A percentile compares a stretch with the other conserved stretches of the same genome.
Conservation (phyloP, 2,888 invertebrate genomes). For the Gymnosoma rotundatum region DNA sequence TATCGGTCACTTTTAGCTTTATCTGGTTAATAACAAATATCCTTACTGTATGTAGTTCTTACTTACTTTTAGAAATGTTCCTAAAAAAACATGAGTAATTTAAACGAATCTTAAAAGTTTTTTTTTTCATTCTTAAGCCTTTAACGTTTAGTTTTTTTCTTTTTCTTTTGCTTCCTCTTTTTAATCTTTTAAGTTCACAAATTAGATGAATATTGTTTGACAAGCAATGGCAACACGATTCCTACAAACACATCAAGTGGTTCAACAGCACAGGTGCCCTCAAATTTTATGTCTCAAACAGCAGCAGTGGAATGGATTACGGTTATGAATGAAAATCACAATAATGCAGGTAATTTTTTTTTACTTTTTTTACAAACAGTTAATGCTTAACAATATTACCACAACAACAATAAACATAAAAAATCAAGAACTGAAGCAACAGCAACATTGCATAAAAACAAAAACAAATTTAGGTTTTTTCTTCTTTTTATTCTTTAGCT, state of each 20-base stretch:
- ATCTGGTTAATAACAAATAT: no score
- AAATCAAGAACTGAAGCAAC: no score
- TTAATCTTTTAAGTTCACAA: slow-evolving; percentile 47
- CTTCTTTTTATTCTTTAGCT: not conserved
- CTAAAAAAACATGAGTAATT: no score
- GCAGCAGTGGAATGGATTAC: slow-evolving; percentile 62
- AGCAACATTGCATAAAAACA: no score
- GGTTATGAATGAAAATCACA: slow-evolving; percentile 64
- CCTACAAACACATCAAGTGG: slow-evolving; percentile 50
- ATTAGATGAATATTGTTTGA: slow-evolving; percentile 61
- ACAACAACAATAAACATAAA: not conserved
- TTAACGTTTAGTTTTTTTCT: not conserved
- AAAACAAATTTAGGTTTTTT: not conserved
- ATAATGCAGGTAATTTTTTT: slow-evolving; percentile 54
- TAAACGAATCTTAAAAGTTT: no score
- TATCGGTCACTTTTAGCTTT: no score
- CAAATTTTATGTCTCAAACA: slow-evolving; percentile 60
- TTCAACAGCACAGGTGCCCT: slow-evolving; percentile 53
- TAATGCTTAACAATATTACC: not conserved
- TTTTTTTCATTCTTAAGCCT: not conserved
- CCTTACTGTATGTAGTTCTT: no score
- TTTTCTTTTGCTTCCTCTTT: not conserved
- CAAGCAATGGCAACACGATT: slow-evolving; percentile 60
- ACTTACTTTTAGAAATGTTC: no score
- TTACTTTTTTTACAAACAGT: not conserved